Conservation (phyloP, 2,113 vertebrate species). For the Caranx melampygus region DNA sequence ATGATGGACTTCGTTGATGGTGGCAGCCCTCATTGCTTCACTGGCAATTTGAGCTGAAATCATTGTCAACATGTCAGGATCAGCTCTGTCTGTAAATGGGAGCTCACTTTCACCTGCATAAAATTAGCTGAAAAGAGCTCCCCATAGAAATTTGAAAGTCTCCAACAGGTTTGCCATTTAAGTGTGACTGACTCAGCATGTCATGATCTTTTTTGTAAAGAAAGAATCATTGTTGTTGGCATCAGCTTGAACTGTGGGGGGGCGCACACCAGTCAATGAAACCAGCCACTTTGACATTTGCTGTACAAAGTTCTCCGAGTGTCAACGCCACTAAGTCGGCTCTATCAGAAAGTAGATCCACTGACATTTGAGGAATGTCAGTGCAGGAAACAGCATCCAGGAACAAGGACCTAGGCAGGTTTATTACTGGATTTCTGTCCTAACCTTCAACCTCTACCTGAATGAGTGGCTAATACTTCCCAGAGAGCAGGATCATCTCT, state of each 20-base stretch:
- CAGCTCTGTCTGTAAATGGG: slow-evolving; percentile 4
- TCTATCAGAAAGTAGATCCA: slow-evolving; percentile 55
- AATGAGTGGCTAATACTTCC: slow-evolving; percentile 43
- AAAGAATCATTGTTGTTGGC: slow-evolving; percentile 51
- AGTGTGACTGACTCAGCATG: slow-evolving; percentile 48
- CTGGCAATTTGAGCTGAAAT: slow-evolving; percentile 6
- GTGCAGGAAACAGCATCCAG: slow-evolving; percentile 36
- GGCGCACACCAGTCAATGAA: slow-evolving; percentile 51
- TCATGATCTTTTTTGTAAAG: slow-evolving; percentile 33
- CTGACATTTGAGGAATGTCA: slow-evolving; percentile 52
- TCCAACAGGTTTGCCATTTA: slow-evolving; percentile 59
- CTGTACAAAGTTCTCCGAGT: slow-evolving; percentile 46
- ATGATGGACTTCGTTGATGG: not conserved
- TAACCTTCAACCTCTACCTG: slow-evolving; percentile 45
- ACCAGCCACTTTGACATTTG: slow-evolving; percentile 56
- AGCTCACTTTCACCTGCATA: slow-evolving; percentile 13
- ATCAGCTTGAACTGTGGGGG: slow-evolving; percentile 46
- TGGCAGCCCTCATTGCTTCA: not conserved
- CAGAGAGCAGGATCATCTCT: slow-evolving; percentile 40
- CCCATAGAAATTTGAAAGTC: slow-evolving; percentile 17
- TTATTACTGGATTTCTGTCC: slow-evolving; percentile 57
- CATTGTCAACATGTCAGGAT: slow-evolving; percentile 6
- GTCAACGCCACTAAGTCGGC: slow-evolving; percentile 36
- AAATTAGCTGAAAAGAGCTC: slow-evolving; percentile 38
- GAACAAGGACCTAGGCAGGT: slow-evolving; percentile 18